phyloP scores from a whole-genome alignment of 2,797 vertebrate genomes.

The Pangasius krempfi region DNA sequence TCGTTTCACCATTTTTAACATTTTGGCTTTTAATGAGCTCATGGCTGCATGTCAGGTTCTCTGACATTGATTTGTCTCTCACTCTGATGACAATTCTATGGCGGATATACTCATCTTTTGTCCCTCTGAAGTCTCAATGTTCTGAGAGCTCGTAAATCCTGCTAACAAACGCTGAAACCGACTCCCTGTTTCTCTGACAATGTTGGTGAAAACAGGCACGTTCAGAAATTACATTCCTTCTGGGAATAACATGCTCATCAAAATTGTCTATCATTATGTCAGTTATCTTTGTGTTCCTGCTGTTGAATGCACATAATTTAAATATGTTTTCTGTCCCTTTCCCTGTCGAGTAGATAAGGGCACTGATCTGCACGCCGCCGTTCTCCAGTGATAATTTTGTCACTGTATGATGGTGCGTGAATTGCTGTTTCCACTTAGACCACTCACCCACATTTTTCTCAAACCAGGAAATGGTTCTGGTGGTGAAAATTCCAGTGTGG shows the following conservation, averaged over 20 bases:
- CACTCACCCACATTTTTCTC: not conserved
- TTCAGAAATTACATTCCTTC: not conserved
- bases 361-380: no score
- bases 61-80: not conserved
- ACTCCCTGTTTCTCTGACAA: not conserved
- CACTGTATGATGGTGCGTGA: not conserved
- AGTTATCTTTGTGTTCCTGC: not conserved
- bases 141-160: not conserved
- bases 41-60: not conserved
- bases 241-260: not conserved
- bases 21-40: not conserved
- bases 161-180: not conserved
- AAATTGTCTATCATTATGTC: not conserved
- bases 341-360: not conserved
- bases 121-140: not conserved
- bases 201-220: not conserved
- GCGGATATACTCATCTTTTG: not conserved
- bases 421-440: not conserved
- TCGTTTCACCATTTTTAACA: not conserved
- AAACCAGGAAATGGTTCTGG: not conserved
- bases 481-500: not conserved
- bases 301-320: not conserved
- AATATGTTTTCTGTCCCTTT: not conserved
- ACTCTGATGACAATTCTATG: not conserved
- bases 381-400: not conserved